Conservation (phyloP, 2,888 invertebrate genomes). For the Papilio demoleus region DNA sequence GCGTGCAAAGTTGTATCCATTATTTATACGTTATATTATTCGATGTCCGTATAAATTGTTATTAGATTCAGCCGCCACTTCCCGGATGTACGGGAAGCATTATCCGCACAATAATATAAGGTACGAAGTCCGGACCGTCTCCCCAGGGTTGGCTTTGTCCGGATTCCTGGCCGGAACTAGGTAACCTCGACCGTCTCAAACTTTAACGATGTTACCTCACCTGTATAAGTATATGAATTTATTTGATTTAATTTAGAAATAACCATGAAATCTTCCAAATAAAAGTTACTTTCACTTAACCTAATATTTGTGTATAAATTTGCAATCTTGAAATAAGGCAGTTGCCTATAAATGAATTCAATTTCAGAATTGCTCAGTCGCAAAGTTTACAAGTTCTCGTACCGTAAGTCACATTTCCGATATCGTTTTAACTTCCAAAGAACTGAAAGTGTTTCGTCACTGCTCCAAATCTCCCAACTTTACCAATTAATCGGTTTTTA, state of each 20-base stretch:
- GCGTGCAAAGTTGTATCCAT: constrained; percentile 27
- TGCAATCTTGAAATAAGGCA: background rate
- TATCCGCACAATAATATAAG: constrained; percentile 40
- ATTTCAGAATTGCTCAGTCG: background rate
- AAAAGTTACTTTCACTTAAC: background rate
- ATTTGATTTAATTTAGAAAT: constrained; percentile 1
- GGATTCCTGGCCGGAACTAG: constrained; percentile 34
- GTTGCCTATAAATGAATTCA: background rate
- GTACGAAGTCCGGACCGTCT: constrained; percentile 26
- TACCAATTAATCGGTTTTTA: constrained; percentile 61
- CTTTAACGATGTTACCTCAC: constrained; percentile 6
- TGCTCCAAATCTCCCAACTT: constrained; percentile 36
- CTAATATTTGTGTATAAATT: background rate
- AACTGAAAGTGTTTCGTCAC: constrained; percentile 36
- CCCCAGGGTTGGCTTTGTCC: constrained; percentile 35
- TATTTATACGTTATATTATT: constrained; percentile 40
- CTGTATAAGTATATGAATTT: background rate
- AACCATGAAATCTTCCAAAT: background rate
- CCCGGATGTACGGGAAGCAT: constrained; percentile 32
- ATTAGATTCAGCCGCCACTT: constrained; percentile 39
- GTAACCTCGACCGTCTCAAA: constrained; percentile 19
- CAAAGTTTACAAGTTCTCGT: background rate
- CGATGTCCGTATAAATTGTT: constrained; percentile 40
- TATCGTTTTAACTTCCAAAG: constrained; percentile 20
- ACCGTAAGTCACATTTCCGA: constrained; percentile 21